Evolutionary conservation across 2,113 vertebrate species (phyloP).

Genomic region (Elephas maximus): DNA sequence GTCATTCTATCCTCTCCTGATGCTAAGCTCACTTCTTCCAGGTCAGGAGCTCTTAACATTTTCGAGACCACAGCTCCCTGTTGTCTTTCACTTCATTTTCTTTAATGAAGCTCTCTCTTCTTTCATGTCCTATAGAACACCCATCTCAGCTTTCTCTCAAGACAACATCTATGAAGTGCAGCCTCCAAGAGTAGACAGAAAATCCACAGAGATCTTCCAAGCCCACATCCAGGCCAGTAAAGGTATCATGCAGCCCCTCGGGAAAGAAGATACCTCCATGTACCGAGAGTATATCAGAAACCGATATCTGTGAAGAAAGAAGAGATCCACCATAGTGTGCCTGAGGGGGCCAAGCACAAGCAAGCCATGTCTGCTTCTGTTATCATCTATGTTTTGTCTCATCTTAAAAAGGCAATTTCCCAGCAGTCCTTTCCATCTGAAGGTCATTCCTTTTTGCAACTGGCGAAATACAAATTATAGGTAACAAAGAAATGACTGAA

Average conservation of each 20-base stretch:
- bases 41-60: neutral
- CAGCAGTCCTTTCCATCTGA: neutral
- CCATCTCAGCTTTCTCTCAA: slow-evolving; percentile 93
- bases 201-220: slow-evolving; percentile 93
- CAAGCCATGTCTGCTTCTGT: neutral
- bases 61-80: neutral
- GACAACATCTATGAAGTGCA: slow-evolving; percentile 94
- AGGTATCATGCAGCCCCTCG: slow-evolving; percentile 91
- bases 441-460: slow-evolving; percentile 7
- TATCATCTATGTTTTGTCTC: neutral
- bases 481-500: slow-evolving; percentile 38
- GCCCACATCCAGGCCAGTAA: slow-evolving; percentile 92
- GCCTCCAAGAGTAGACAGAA: slow-evolving; percentile 91
- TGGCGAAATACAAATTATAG: neutral
- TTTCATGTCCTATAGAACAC: slow-evolving; percentile 87
- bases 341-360: no score
- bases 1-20: neutral
- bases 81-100: neutral
- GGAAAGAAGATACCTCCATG: slow-evolving; percentile 93
- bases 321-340: accelerated
- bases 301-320: slow-evolving; percentile 92
- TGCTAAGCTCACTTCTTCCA: accelerated
- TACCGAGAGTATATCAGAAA: slow-evolving; percentile 97
- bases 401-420: neutral
- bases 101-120: neutral